Conservation (phyloP, 92 coral and sea anemone genomes). For the Diadumene lineata region DNA sequence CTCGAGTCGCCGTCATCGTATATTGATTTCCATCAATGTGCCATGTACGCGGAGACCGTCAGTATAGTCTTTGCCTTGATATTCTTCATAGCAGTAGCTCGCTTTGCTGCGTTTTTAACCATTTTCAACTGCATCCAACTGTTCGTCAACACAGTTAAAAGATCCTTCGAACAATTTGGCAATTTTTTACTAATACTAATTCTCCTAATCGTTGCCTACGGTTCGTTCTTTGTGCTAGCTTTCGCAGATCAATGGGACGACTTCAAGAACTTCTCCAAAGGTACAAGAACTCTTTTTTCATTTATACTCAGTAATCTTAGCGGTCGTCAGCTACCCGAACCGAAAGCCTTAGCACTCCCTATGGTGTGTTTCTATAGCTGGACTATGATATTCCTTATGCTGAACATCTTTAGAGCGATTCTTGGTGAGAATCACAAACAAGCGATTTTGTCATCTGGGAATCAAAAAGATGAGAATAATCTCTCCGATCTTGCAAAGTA, state of each 20-base stretch:
- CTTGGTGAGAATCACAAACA: constrained; percentile 25
- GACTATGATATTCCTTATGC: constrained; percentile 23
- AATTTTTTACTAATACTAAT: constrained; percentile 38
- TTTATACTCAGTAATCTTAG: constrained; percentile 31
- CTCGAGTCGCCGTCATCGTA: constrained; percentile 37
- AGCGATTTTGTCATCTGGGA: not conserved
- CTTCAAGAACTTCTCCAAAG: constrained; percentile 53
- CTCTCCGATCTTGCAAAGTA: constrained; percentile 5
- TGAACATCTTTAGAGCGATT: constrained; percentile 34
- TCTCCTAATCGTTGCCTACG: constrained; percentile 53
- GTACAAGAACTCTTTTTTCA: constrained; percentile 11
- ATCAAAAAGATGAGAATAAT: constrained; percentile 1
- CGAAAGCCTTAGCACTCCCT: constrained; percentile 10
- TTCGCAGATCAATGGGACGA: constrained; percentile 46
- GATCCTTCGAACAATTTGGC: constrained; percentile 38
- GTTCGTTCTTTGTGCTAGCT: constrained; percentile 48
- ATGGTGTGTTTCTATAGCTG: constrained; percentile 6
- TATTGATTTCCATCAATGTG: constrained; percentile 56
- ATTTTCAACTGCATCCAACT: constrained; percentile 42
- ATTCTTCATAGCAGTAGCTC: constrained; percentile 59
- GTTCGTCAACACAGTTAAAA: constrained; percentile 34
- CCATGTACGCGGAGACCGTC: constrained; percentile 38
- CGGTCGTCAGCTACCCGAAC: constrained; percentile 24
- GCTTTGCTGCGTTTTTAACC: constrained; percentile 48
- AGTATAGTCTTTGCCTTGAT: constrained; percentile 49